Evolutionary conservation across 2,888 invertebrate species (phyloP).

Genomic region (Philhelius pedissequus): DNA sequence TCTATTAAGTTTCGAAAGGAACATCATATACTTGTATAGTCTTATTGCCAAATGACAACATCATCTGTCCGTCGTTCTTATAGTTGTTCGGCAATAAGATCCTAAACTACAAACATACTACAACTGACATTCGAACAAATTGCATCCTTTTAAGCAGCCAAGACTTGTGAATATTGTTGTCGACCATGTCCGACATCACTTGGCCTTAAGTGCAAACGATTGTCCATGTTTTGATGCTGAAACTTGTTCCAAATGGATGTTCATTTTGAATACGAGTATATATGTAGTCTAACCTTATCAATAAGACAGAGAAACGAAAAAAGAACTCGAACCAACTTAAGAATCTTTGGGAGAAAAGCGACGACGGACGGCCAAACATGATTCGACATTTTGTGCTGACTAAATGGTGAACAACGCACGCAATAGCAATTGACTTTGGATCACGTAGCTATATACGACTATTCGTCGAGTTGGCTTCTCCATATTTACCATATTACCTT

Average conservation of each 20-base stretch:
- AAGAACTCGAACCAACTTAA: background rate
- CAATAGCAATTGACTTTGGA: conserved; percentile 61
- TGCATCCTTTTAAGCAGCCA: conserved; percentile 50
- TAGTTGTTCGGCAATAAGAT: background rate
- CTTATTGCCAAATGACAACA: conserved; percentile 8
- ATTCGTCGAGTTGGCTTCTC: conserved; percentile 40
- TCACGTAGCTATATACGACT: too few relatives aligned
- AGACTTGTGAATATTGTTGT: conserved; percentile 54
- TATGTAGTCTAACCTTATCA: conserved; percentile 7
- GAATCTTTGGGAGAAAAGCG: background rate
- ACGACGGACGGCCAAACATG: conserved; percentile 11
- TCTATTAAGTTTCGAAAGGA: background rate
- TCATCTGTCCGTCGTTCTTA: background rate
- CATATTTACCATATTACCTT: conserved; percentile 58
- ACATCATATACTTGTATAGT: background rate
- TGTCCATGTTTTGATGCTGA: conserved; percentile 32
- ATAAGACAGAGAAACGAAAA: background rate
- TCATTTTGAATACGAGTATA: conserved; percentile 24
- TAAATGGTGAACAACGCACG: conserved; percentile 65
- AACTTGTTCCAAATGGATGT: conserved; percentile 38
- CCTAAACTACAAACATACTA: background rate
- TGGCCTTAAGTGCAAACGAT: conserved; percentile 66
- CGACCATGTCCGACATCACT: conserved; percentile 67
- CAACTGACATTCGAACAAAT: conserved; percentile 64
- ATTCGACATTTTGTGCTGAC: conserved; percentile 59